phyloP scores from a whole-genome alignment of 2,113 vertebrate genomes.

The Nycticorax nycticorax region DNA sequence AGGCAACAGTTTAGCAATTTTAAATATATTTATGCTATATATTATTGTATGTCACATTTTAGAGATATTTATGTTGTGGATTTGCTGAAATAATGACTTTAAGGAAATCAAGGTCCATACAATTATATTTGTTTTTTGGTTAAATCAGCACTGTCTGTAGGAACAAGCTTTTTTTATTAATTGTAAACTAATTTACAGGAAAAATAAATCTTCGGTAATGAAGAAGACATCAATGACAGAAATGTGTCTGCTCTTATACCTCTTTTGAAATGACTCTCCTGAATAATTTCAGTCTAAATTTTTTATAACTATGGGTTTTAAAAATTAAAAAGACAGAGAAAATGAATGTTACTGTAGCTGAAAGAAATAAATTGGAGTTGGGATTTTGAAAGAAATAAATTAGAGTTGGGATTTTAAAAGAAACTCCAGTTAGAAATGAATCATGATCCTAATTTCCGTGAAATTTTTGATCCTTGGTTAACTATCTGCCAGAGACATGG shows the following conservation, averaged over 20 bases:
- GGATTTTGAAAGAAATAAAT: slow-evolving; percentile 46
- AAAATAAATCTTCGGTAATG: slow-evolving; percentile 37
- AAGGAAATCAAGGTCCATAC: neutral
- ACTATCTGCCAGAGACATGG: neutral
- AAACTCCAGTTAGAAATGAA: neutral
- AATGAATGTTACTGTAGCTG: neutral
- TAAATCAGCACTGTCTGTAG: slow-evolving; percentile 45
- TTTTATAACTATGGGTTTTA: slow-evolving; percentile 59
- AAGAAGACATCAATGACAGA: slow-evolving; percentile 29
- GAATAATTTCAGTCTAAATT: slow-evolving; percentile 40
- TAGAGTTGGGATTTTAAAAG: neutral
- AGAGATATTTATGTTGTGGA: neutral
- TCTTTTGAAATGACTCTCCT: slow-evolving; percentile 44
- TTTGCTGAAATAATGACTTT: neutral
- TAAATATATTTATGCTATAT: neutral
- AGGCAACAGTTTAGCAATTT: neutral
- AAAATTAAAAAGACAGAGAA: slow-evolving; percentile 38
- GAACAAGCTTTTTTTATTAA: neutral
- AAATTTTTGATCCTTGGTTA: neutral
- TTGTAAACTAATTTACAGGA: slow-evolving; percentile 52
- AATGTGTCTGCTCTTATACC: slow-evolving; percentile 28
- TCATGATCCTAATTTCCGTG: neutral
- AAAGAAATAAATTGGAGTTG: slow-evolving; percentile 46
- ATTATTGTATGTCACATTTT: neutral
- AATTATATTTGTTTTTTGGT: neutral